Percentiles rank a stretch among this genome's conserved stretches.
Conservation (phyloP, 2,888 invertebrate species). For the Diarsia mendica region DNA sequence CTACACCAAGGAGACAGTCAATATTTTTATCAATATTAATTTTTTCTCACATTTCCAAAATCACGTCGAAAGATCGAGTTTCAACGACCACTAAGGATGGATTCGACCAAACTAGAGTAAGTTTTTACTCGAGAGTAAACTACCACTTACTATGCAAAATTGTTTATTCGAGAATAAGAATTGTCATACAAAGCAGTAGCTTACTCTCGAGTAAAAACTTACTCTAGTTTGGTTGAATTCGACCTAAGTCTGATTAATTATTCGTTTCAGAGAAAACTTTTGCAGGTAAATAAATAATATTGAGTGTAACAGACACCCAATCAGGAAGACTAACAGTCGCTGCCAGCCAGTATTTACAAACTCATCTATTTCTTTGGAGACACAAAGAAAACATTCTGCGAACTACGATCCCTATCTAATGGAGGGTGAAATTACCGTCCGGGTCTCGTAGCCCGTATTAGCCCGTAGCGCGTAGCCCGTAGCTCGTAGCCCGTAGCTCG, state of each 20-base stretch:
- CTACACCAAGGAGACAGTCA: no score
- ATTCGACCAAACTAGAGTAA: no score
- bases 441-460: conserved; percentile 3
- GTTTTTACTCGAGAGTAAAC: no score
- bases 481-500: background rate
- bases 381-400: conserved; percentile 21
- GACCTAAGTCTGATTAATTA: background rate
- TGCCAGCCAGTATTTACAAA: conserved; percentile 30
- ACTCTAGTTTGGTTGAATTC: no score
- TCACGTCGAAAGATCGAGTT: background rate
- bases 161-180: no score
- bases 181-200: no score
- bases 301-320: conserved; percentile 11
- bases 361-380: conserved; percentile 15
- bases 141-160: no score
- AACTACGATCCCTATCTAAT: conserved; percentile 26
- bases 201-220: no score
- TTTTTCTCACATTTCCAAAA: background rate
- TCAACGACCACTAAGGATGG: background rate
- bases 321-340: conserved; percentile 29
- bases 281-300: background rate
- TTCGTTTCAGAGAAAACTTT: conserved; percentile 5
- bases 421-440: conserved; percentile 32
- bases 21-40: background rate
- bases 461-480: conserved; percentile 1